These are phyloP conservation scores for Druceiella hillmani DNA, from an alignment of 2,888 invertebrate species.

Conservation along the genomic window DNA sequence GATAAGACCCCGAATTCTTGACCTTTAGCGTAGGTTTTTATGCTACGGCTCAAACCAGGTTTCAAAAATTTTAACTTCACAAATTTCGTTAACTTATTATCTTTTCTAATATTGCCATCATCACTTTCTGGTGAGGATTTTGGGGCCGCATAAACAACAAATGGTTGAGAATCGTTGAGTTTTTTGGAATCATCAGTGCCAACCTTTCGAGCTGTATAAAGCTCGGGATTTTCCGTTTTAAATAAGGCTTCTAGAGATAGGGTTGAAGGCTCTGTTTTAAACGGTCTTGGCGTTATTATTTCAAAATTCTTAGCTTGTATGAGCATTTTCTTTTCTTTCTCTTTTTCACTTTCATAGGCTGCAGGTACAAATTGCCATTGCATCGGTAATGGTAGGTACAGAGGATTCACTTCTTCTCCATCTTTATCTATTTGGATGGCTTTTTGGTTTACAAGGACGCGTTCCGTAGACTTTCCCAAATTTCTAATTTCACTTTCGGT, in stretches of 20 bases:
- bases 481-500: no score
- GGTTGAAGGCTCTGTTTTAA: conserved; percentile 55
- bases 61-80: conserved; percentile 35
- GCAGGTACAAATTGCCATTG: conserved; percentile 48
- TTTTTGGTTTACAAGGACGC: no score
- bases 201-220: conserved; percentile 31
- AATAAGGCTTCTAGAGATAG: conserved; percentile 64
- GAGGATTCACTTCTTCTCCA: no score
- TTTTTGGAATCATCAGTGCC: conserved; percentile 16
- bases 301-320: conserved; percentile 36
- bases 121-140: conserved; percentile 22
- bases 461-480: no score
- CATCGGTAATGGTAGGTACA: conserved; percentile 26
- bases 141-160: conserved; percentile 45
- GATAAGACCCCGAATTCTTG: conserved; percentile 38
- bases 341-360: conserved; percentile 42
- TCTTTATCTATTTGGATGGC: no score
- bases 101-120: conserved; percentile 22
- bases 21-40: conserved; percentile 40
- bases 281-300: conserved; percentile 37
- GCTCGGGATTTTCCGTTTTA: conserved; percentile 44
- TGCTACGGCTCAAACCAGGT: conserved; percentile 35
- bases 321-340: conserved; percentile 23
- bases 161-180: conserved; percentile 35
- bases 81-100: conserved; percentile 34